phyloP scores from a whole-genome alignment of 2,888 invertebrate genomes.

The Diabrotica balteata region DNA sequence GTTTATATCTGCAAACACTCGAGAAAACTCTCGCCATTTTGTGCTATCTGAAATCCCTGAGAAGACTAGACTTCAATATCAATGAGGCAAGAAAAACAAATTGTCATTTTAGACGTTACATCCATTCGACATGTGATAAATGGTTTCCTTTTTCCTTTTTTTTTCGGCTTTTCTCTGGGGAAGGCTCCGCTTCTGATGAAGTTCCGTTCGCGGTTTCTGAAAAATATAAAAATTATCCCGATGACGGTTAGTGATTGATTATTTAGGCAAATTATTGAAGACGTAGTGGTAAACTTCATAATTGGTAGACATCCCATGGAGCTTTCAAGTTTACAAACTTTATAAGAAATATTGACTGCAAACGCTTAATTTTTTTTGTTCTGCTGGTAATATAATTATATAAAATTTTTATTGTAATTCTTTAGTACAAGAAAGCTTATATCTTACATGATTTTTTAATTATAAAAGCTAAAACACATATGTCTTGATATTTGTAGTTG shows the following conservation, averaged over 20 bases:
- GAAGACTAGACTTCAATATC: conserved; percentile 45
- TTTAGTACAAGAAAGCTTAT: too few species aligned
- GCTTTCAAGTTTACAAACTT: conserved; percentile 1
- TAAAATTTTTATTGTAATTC: too few species aligned
- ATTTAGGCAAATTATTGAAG: conserved; percentile 29
- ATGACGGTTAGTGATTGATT: conserved; percentile 32
- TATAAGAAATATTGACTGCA: not conserved
- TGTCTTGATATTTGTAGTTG: too few species aligned
- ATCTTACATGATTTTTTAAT: too few species aligned
- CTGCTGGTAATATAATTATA: too few species aligned
- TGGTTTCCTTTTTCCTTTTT: conserved; percentile 40
- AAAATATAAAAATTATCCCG: conserved; percentile 35
- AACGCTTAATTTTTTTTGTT: too few species aligned
- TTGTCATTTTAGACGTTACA: conserved; percentile 52
- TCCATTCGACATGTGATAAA: conserved; percentile 49
- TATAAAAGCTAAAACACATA: too few species aligned
- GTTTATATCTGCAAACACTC: conserved; percentile 25
- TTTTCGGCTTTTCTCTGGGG: conserved; percentile 18
- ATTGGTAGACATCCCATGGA: conserved; percentile 9
- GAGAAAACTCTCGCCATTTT: conserved; percentile 19
- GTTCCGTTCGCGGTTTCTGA: conserved; percentile 30
- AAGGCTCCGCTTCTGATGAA: conserved; percentile 29
- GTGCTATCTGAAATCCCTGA: conserved; percentile 20
- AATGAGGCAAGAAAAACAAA: conserved; percentile 54
- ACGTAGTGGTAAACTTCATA: conserved; percentile 10